phyloP scores from a whole-genome alignment of 2,113 vertebrate species.

The Siniperca knerii region DNA sequence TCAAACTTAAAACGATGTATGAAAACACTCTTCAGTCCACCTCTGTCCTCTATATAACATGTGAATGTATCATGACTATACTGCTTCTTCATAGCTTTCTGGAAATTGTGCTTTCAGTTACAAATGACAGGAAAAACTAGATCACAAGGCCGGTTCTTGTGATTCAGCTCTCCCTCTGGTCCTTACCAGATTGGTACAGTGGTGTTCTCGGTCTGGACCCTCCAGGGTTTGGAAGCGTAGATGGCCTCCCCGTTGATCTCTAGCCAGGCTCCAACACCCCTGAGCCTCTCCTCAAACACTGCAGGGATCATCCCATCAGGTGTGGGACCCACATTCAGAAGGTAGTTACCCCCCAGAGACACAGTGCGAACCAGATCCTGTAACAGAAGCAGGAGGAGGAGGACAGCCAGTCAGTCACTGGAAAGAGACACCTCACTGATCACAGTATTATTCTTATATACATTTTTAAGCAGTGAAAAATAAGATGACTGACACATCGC shows the following conservation, averaged over 20 bases:
- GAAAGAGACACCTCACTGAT: background rate
- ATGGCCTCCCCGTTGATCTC: slow-evolving; percentile 91
- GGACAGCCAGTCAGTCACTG: background rate
- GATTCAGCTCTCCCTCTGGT: background rate
- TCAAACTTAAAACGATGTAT: background rate
- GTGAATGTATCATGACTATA: background rate
- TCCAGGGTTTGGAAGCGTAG: slow-evolving; percentile 91
- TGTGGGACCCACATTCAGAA: slow-evolving; percentile 94
- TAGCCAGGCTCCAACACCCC: slow-evolving; percentile 92
- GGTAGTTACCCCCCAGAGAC: slow-evolving; percentile 95
- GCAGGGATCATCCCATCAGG: slow-evolving; percentile 90
- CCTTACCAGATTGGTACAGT: slow-evolving; percentile 87
- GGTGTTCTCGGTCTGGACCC: slow-evolving; percentile 88
- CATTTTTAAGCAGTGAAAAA: background rate
- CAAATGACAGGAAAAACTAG: background rate
- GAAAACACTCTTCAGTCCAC: background rate
- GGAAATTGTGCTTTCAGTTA: background rate
- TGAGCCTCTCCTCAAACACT: slow-evolving; percentile 93
- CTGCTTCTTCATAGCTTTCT: background rate
- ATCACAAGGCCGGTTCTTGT: background rate
- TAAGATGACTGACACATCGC: background rate
- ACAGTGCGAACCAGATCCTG: slow-evolving; percentile 93
- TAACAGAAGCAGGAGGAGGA: background rate
- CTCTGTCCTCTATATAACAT: background rate
- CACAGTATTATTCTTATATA: background rate